Conservation (phyloP, 2,113 vertebrate genomes). For the Martes martes region DNA sequence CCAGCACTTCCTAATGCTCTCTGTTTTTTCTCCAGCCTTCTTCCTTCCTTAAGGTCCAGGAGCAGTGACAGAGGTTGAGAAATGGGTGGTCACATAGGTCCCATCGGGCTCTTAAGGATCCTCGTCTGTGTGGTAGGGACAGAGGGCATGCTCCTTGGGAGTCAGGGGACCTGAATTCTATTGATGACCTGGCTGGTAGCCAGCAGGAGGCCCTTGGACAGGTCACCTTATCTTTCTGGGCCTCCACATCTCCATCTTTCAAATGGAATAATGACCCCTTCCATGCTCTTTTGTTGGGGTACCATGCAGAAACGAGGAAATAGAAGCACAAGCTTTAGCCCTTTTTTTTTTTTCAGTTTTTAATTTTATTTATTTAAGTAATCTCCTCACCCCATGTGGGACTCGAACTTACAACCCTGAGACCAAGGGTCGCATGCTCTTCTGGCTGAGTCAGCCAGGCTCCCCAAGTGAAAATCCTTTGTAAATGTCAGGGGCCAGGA, state of each 20-base stretch:
- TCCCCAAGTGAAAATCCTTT: neutral
- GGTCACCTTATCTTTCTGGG: neutral
- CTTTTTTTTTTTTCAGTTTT: neutral
- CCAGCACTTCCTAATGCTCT: neutral
- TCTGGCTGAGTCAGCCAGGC: neutral
- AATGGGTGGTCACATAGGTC: neutral
- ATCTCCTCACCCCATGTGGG: neutral
- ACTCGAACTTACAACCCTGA: neutral
- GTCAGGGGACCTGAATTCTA: neutral
- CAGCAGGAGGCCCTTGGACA: neutral
- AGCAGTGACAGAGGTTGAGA: neutral
- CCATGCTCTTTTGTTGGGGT: neutral
- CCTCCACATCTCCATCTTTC: neutral
- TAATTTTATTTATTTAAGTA: neutral
- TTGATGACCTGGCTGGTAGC: neutral
- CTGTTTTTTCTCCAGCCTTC: neutral
- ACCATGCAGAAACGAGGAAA: neutral
- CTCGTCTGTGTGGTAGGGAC: neutral
- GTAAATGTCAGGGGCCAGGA: neutral
- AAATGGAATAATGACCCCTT: neutral
- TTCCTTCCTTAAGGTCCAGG: neutral
- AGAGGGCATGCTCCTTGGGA: neutral
- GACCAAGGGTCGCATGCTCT: neutral
- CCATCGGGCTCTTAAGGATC: neutral
- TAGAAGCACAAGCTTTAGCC: too few species aligned